Conservation (phyloP, 1,140 invertebrate species). For the Ips nitidus region DNA sequence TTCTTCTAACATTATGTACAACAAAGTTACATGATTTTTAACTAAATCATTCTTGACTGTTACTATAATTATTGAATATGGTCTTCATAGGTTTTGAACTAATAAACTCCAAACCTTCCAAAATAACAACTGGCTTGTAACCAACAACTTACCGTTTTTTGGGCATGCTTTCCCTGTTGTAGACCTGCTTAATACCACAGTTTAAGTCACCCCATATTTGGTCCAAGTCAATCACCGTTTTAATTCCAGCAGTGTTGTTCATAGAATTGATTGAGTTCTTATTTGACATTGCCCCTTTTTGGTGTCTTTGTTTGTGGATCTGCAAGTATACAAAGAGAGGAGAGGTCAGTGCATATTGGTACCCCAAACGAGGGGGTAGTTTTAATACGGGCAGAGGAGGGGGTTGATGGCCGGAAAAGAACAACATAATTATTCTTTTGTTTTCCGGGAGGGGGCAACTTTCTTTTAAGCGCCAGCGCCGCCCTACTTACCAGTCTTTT, state of each 20-base stretch:
- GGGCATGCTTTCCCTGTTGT: conserved; percentile 79
- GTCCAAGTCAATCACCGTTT: conserved; percentile 81
- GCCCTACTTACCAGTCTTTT: conserved; percentile 39
- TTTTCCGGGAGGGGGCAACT: background rate
- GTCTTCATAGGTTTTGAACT: no score
- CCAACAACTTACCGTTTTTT: conserved; percentile 53
- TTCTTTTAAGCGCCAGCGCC: background rate
- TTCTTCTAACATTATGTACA: no score
- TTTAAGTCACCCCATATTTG: conserved; percentile 95
- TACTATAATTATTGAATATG: no score
- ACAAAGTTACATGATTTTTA: no score
- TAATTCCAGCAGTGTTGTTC: conserved; percentile 63
- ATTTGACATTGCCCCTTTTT: conserved; percentile 38
- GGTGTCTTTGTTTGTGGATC: background rate
- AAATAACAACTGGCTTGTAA: background rate
- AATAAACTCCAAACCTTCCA: background rate
- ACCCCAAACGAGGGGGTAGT: no score
- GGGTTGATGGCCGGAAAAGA: background rate
- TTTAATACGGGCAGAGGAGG: background rate
- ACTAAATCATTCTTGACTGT: no score
- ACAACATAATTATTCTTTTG: background rate
- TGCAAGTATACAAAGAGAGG: background rate
- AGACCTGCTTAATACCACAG: conserved; percentile 91
- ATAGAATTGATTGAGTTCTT: conserved; percentile 38
- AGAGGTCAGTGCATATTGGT: background rate